phyloP scores from a whole-genome alignment of 2,888 invertebrate genomes.

The Rutpela maculata region DNA sequence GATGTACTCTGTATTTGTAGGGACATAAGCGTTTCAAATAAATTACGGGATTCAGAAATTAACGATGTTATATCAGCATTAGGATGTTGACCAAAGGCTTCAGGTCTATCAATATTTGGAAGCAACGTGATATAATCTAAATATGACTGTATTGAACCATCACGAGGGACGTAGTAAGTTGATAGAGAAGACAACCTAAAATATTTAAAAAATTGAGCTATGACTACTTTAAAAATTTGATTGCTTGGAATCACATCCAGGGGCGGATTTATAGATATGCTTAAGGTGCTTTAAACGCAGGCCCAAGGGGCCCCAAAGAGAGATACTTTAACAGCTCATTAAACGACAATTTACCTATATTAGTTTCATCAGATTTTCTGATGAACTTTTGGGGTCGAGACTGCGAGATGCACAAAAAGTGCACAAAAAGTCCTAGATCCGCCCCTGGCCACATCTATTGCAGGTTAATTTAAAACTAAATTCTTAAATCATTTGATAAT shows the following conservation, averaged over 20 bases:
- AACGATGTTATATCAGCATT: constrained; percentile 93
- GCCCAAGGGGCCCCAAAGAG: no score
- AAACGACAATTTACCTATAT: no score
- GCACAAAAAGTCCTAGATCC: no score
- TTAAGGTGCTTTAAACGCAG: no score
- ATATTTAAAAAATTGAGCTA: not conserved
- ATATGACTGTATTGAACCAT: constrained; percentile 88
- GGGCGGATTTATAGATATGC: no score
- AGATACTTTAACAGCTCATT: no score
- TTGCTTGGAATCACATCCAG: no score
- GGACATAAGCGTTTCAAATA: constrained; percentile 87
- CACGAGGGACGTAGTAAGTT: constrained; percentile 88
- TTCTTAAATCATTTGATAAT: not conserved
- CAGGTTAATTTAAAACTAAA: not conserved
- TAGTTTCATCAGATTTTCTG: no score
- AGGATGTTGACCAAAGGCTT: constrained; percentile 92
- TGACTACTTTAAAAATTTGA: no score
- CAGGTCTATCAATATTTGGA: constrained; percentile 88
- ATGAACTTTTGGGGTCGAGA: no score
- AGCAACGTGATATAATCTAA: constrained; percentile 86
- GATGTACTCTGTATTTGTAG: constrained; percentile 81
- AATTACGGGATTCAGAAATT: constrained; percentile 85
- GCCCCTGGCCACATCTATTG: not conserved
- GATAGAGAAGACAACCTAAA: constrained; percentile 83
- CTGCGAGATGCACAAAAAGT: no score